Base-by-base conservation (phyloP, 2,113 vertebrate genomes). In the Taurulus bubalis region DNA sequence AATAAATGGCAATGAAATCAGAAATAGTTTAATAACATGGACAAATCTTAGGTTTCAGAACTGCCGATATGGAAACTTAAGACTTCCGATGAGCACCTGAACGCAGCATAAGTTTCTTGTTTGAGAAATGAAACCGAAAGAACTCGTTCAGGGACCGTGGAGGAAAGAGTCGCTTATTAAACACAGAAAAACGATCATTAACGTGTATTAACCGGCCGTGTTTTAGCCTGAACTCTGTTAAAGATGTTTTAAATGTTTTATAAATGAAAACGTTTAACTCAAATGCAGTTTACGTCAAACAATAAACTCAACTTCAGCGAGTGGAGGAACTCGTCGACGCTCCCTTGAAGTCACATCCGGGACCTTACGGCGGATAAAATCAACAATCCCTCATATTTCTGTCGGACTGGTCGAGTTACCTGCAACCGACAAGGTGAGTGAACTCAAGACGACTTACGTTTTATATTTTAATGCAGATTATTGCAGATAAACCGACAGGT, bases 71-170 rank as follows among this genome's bases (percentile, higher is more conserved):
- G 0, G 3, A 51, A 69, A 77, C 1, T 6, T 28, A 47, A 75
- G 59, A 34, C 32, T 12, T 62, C 49, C 42, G 10, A 16, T 0
- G 24, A 42, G 70, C 22, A 2, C 62, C 2, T 85, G 76, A 87
- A 80, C 26, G n/a, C 73, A 59, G 7, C 83, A 10, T 85, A 51
- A 70, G 79, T 91, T 91, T 88, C 86, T 72, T 49, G 0, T 85
- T 60, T 0, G 55, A 11, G 87, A 92, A 92, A 91, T 4, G 91
- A 92, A 92, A 92, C 59, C 18, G 75, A 73, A 84, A 77, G 1
- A 1, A 0, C 1, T 0, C 0, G 2, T 4, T 6, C 2, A 82
- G 88, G 49, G 82, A 89, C 70, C 0, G 60, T 87, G 38, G 0
- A 58, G 0, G 51, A 2, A 45, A 20, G 0, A 51, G 0, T 0